Evolutionary conservation across 2,888 invertebrate species (phyloP), one percentile per base, ranked within the genome.

Genomic region (Sesia apiformis): DNA sequence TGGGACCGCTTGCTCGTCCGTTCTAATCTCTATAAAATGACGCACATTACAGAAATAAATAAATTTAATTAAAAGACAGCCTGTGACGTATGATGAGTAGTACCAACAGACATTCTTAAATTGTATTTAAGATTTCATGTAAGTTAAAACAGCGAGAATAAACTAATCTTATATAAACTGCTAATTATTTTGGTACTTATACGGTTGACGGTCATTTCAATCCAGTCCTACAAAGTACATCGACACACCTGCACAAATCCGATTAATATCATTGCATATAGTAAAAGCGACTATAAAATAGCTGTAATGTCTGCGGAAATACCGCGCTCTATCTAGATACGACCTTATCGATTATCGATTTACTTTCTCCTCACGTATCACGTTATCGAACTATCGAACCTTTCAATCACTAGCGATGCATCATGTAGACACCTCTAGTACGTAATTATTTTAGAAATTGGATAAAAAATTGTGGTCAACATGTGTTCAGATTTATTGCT

Each of bases 311-410:
- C 53, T 42, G 52, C 55, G 41, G 57, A 57, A 54, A 57, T 52
- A 50, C 52, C 41, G 49, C 23, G n/a, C 38, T 52, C 53, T 46
- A 58, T 57, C 55, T 54, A 52, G 56, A 62, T 54, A 52, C 62
- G 62, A 60, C 64, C 63, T 61, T 66, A 62, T 65, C 60, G 66
- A 66, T 74, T 67, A 75, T 73, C 70, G 69, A 71, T 72, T 67
- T 60, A 74, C 78, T 80, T 79, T 80, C 78, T 65, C 79, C 56
- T 56, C 59, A 58, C 58, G 60, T 63, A 64, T 66, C 67, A 59
- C 42, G 42, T 50, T 46, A 56, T 55, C 57, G 49, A 51, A 55
- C 60, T 64, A 70, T 69, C 69, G 62, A 62, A 60, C 65, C 58
- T 63, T 67, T 67, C 66, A 63, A 74, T 74, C 68, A 64, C 57